phyloP scores from a whole-genome alignment of 1,140 invertebrate genomes.

The Macrocentrus cingulum region DNA sequence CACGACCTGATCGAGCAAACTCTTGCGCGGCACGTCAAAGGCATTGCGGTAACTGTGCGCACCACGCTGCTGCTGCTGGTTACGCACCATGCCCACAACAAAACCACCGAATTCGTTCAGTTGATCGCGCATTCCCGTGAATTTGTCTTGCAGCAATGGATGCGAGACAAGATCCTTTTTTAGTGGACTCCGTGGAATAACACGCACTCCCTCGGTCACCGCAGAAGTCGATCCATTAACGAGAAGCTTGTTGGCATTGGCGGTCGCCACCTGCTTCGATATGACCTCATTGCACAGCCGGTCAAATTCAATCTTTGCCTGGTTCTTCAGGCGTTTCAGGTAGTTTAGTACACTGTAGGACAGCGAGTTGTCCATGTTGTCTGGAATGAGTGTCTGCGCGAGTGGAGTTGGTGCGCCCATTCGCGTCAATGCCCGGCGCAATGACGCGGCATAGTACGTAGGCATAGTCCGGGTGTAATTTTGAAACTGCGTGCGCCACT shows the following conservation, averaged over 20 bases:
- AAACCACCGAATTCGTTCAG: slow-evolving; percentile 85
- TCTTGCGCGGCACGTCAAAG: slow-evolving; percentile 89
- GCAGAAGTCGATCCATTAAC: slow-evolving; percentile 49
- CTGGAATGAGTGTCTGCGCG: slow-evolving; percentile 82
- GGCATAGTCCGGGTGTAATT: slow-evolving; percentile 95
- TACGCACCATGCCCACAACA: slow-evolving; percentile 70
- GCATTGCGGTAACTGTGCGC: slow-evolving; percentile 89
- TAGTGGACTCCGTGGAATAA: slow-evolving; percentile 66
- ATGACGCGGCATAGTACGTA: slow-evolving; percentile 88
- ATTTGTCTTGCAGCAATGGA: slow-evolving; percentile 79
- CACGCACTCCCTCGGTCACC: slow-evolving; percentile 71
- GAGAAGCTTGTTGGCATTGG: slow-evolving; percentile 58
- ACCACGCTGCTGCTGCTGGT: slow-evolving; percentile 64
- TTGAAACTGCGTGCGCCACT: slow-evolving; percentile 89
- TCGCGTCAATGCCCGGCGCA: slow-evolving; percentile 85
- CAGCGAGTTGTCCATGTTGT: slow-evolving; percentile 88
- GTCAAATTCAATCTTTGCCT: slow-evolving; percentile 94
- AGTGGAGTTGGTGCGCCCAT: slow-evolving; percentile 85
- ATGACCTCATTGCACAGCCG: slow-evolving; percentile 79
- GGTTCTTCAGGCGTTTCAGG: slow-evolving; percentile 92
- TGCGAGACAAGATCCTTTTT: slow-evolving; percentile 79
- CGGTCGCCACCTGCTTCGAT: slow-evolving; percentile 59
- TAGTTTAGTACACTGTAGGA: slow-evolving; percentile 94
- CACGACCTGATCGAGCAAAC: slow-evolving; percentile 88
- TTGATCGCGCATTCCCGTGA: slow-evolving; percentile 78